Percentiles rank a stretch among this genome's conserved stretches.
These are phyloP conservation scores for Pocillopora damicornis DNA, from an alignment of 64 coral and sea anemone species.

Conservation along the genomic window DNA sequence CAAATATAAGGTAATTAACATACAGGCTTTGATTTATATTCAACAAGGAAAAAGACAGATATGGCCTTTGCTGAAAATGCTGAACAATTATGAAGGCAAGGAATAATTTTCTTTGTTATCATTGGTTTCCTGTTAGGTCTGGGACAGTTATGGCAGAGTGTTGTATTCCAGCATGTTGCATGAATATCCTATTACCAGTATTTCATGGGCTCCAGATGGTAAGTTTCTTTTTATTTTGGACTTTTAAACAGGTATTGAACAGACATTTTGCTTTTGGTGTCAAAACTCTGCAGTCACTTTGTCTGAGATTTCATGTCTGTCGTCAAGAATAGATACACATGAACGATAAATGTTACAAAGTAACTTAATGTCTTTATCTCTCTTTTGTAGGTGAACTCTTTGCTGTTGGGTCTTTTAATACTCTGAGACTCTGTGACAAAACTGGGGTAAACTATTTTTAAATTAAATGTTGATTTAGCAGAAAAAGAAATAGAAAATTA, in stretches of 20 bases:
- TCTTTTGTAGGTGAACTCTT: constrained; percentile 81
- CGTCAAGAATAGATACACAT: too few species aligned
- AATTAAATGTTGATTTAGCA: too few species aligned
- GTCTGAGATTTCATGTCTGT: too few species aligned
- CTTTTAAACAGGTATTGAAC: background rate
- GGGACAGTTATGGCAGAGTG: constrained; percentile 95
- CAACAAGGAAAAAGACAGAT: too few species aligned
- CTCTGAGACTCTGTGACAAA: constrained; percentile 95
- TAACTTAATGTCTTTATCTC: background rate
- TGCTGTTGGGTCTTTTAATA: constrained; percentile 96
- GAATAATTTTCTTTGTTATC: background rate
- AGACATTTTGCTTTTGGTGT: too few species aligned
- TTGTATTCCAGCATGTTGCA: constrained; percentile 88
- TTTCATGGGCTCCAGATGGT: constrained; percentile 97
- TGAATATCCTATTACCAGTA: constrained; percentile 90
- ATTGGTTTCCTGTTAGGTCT: constrained; percentile 53
- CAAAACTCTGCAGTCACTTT: too few species aligned
- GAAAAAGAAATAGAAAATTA: too few species aligned
- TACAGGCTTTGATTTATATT: too few species aligned
- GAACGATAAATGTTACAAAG: background rate
- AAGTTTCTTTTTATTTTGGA: background rate
- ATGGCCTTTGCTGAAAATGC: too few species aligned
- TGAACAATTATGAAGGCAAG: too few species aligned
- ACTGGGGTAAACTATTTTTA: constrained; percentile 77
- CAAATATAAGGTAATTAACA: constrained; percentile 86